Evolutionary conservation across 2,113 vertebrate species (phyloP).

Genomic region (Tautogolabrus adspersus): DNA sequence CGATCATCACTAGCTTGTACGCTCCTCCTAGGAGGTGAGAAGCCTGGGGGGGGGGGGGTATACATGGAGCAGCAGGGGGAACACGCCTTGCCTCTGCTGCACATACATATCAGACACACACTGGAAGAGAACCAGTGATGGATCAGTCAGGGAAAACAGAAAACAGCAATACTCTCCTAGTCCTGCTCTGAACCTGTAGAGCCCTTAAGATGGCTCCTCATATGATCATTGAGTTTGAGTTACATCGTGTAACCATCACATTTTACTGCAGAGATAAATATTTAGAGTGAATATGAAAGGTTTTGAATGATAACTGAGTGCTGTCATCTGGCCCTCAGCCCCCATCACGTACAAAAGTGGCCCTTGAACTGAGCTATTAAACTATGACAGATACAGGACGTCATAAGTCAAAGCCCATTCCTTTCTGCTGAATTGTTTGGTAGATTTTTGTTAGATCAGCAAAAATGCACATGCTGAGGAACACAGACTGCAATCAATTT

Average conservation of each 20-base stretch:
- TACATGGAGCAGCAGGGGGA: constrained; percentile 3
- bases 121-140: not conserved
- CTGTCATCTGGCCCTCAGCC: constrained; percentile 36
- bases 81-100: constrained; percentile 18
- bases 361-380: constrained; percentile 53
- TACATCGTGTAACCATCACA: not conserved
- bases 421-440: constrained; percentile 21
- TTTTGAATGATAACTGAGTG: constrained; percentile 17
- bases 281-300: not conserved
- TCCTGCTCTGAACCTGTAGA: not conserved
- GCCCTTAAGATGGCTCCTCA: not conserved
- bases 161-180: not conserved
- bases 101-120: constrained; percentile 3
- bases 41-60: constrained; percentile 2
- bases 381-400: constrained; percentile 41
- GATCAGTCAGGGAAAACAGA: not conserved
- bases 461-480: constrained; percentile 57
- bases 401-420: constrained; percentile 34
- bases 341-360: constrained; percentile 39
- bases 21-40: not conserved
- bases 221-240: not conserved
- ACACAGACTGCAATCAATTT: constrained; percentile 73
- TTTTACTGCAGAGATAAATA: not conserved
- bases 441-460: constrained; percentile 63
- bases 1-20: constrained; percentile 1